Conservation (phyloP, 1,140 invertebrate genomes). For the Caerostris extrusa region DNA sequence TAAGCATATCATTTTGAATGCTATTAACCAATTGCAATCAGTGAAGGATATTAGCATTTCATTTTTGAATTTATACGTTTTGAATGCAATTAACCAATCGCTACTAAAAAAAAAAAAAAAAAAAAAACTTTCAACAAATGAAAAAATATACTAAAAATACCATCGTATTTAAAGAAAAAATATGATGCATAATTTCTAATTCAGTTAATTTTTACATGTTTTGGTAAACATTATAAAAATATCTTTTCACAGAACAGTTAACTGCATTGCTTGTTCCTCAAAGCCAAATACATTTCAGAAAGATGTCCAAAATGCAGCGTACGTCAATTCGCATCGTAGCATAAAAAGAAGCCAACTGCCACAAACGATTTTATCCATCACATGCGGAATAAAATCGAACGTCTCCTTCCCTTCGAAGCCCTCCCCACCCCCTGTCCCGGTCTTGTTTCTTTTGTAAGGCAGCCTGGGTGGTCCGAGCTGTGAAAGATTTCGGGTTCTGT, state of each 20-base stretch:
- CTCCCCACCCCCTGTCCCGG: neutral
- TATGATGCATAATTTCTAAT: no score
- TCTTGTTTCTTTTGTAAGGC: constrained; percentile 70
- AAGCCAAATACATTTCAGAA: neutral
- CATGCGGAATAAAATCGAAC: constrained; percentile 57
- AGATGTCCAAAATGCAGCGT: constrained; percentile 9
- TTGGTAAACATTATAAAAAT: neutral
- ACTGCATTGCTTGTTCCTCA: neutral
- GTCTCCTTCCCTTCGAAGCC: neutral
- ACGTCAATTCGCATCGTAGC: constrained; percentile 21
- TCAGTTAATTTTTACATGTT: no score
- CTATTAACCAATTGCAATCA: no score
- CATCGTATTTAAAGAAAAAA: no score
- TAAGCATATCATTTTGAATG: no score
- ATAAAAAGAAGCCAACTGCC: constrained; percentile 19
- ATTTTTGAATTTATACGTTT: no score
- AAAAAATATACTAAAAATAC: no score
- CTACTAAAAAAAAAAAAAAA: no score
- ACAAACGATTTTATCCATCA: constrained; percentile 44
- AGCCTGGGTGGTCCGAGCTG: constrained; percentile 64
- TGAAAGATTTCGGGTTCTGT: constrained; percentile 46
- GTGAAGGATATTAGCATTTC: no score
- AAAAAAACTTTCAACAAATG: no score
- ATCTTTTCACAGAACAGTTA: neutral
- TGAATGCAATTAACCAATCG: no score